Base-by-base conservation (phyloP, 2,113 vertebrate species). In the Sciurus niger region DNA sequence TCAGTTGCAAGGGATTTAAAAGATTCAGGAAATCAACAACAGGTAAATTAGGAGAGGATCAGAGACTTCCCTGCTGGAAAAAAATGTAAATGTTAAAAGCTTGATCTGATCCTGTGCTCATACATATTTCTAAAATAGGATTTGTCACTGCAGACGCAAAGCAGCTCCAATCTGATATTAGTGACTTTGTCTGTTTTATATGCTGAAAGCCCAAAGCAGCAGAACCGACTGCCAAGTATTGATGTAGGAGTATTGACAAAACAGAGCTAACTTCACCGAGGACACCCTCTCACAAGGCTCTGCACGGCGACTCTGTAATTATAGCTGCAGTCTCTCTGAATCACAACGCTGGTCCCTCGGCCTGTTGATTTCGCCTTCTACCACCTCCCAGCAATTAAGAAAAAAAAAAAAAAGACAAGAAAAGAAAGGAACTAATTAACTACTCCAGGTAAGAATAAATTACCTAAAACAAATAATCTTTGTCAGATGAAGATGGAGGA, bases 41-140 rank as follows among this genome's bases (percentile, higher is more conserved):
- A 98, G 98, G 97, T 98, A 98, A 98, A 98, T 98, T 97, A 98
- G 96, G 97, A 98, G 87, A 95, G 63, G 97, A 98, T 98, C 97
- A 98, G 97, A 98, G 68, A 84, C 92, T 97, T 97, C n/a, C 92
- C 89, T 92, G 73, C 8, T 96, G 96, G 95, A 98, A 96, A 94
- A 97, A 95, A 97, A 77, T 24, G 93, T 97, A 98, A 98, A 98
- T 97, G 89, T 97, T 98, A 98, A 98, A 98, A 98, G 97, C 96
- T 94, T 93, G 93, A 89, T 98, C 98, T 98, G 97, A 98, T 97
- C 97, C 97, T 98, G 92, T 94, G 96, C 97, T 97, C 98, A 97
- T 97, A 96, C 92, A 97, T 96, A 96, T 95, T 98, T 98, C 98
- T 98, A 97, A 98, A 98, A 97, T 87, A 97, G 97, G 97, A 98